Evolutionary conservation across 2,113 vertebrate species (phyloP).

Genomic region (Megalops atlanticus): DNA sequence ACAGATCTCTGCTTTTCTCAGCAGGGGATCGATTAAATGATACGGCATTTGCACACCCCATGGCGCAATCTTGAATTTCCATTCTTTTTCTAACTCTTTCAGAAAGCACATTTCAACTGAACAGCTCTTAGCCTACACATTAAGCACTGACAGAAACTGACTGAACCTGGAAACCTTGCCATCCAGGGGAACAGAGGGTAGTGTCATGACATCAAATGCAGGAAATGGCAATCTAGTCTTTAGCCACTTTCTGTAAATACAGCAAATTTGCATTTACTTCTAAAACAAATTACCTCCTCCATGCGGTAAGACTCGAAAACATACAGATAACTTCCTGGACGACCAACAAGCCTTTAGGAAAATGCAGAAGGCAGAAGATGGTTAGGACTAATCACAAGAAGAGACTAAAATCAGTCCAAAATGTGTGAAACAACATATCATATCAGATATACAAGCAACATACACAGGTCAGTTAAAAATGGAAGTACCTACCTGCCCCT

Average conservation of each 20-base stretch:
- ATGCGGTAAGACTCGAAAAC: slow-evolving; percentile 95
- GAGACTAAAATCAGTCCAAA: neutral
- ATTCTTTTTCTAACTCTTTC: too few species aligned
- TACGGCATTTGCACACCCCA: too few species aligned
- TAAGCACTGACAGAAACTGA: too few species aligned
- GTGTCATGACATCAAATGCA: too few species aligned
- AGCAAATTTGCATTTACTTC: neutral
- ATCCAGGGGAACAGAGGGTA: too few species aligned
- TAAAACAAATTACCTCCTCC: slow-evolving; percentile 85
- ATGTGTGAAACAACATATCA: neutral
- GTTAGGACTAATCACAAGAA: neutral
- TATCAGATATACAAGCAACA: too few species aligned
- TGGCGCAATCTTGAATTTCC: too few species aligned
- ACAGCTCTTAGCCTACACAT: too few species aligned
- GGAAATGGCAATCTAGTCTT: neutral
- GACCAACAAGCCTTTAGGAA: slow-evolving; percentile 83
- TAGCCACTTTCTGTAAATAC: neutral
- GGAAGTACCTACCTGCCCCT: slow-evolving; percentile 83
- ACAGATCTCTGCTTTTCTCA: too few species aligned
- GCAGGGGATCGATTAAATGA: too few species aligned
- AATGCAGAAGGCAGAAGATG: slow-evolving; percentile 10
- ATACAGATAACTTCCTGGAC: slow-evolving; percentile 91
- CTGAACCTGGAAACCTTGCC: too few species aligned
- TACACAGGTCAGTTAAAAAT: neutral
- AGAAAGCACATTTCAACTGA: too few species aligned